Evolutionary conservation across 2,797 vertebrate species (phyloP).

Genomic region (Lagocephalus sceleratus): DNA sequence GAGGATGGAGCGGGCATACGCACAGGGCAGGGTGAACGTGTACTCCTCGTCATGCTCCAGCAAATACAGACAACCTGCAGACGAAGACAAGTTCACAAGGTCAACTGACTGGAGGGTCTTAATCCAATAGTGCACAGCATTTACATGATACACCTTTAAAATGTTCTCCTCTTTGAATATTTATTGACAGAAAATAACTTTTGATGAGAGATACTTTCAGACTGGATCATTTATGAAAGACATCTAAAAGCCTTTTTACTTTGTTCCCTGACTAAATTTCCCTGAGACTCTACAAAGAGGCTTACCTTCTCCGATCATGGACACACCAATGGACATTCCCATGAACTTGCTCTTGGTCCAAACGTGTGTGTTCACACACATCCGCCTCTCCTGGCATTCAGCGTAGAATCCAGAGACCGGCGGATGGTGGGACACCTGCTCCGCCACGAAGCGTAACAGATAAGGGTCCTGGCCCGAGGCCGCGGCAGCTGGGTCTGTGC

Average conservation of each 20-base stretch:
- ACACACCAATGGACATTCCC: conserved; percentile 98
- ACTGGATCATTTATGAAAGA: no score
- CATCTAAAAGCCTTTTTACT: no score
- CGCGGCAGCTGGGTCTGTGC: conserved; percentile 38
- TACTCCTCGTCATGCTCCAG: conserved; percentile 95
- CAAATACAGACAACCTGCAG: conserved; percentile 85
- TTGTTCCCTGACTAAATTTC: not conserved
- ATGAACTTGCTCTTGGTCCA: conserved; percentile 99
- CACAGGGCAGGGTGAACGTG: conserved; percentile 92
- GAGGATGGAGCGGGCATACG: conserved; percentile 96
- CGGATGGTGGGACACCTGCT: conserved; percentile 98
- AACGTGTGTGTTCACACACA: conserved; percentile 94
- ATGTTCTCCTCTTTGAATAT: no score
- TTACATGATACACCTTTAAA: no score
- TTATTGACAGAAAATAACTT: no score
- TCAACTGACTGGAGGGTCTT: no score
- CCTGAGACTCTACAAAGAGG: not conserved
- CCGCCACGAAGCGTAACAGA: conserved; percentile 90
- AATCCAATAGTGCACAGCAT: no score
- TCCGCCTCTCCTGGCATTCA: conserved; percentile 89
- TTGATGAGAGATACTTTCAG: no score
- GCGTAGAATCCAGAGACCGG: conserved; percentile 98
- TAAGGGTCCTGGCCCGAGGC: conserved; percentile 72
- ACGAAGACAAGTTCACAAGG: not conserved
- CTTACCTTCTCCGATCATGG: conserved; percentile 95